A percentile compares a stretch with the other conserved stretches of the same genome.
These are phyloP conservation scores for Lycocerus yunnanus DNA, from an alignment of 2,888 invertebrate species.

Conservation along the genomic window DNA sequence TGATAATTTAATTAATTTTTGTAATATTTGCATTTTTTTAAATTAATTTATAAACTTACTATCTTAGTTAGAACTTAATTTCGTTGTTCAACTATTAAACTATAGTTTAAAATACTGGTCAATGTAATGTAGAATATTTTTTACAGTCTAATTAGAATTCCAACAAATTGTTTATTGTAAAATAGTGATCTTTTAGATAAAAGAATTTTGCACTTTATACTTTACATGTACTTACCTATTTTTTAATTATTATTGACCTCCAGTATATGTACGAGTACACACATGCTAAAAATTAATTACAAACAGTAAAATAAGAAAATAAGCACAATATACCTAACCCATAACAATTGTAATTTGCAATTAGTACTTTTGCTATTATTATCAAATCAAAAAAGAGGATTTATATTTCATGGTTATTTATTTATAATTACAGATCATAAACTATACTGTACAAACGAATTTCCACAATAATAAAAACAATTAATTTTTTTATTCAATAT, in stretches of 20 bases:
- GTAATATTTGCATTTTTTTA: too few species aligned
- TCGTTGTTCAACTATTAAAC: too few species aligned
- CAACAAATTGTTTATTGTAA: too few species aligned
- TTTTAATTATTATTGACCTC: background rate
- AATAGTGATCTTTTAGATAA: too few species aligned
- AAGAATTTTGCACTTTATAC: background rate
- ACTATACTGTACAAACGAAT: background rate
- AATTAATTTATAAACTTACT: too few species aligned
- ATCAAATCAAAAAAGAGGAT: background rate
- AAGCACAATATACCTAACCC: too few species aligned
- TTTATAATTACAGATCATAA: background rate
- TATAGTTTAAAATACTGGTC: too few species aligned
- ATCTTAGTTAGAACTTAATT: too few species aligned
- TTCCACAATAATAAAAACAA: background rate
- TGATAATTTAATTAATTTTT: too few species aligned
- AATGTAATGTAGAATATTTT: too few species aligned
- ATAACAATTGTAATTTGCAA: background rate
- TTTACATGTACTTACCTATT: background rate
- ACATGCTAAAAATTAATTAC: background rate
- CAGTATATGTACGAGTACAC: too few species aligned
- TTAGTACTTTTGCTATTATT: background rate
- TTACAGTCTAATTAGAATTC: too few species aligned
- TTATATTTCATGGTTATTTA: background rate
- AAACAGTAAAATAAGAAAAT: background rate
- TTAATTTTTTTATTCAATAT: background rate